Evolutionary conservation across 2,113 vertebrate species (phyloP).

Genomic region (Pollimyrus isidori): DNA sequence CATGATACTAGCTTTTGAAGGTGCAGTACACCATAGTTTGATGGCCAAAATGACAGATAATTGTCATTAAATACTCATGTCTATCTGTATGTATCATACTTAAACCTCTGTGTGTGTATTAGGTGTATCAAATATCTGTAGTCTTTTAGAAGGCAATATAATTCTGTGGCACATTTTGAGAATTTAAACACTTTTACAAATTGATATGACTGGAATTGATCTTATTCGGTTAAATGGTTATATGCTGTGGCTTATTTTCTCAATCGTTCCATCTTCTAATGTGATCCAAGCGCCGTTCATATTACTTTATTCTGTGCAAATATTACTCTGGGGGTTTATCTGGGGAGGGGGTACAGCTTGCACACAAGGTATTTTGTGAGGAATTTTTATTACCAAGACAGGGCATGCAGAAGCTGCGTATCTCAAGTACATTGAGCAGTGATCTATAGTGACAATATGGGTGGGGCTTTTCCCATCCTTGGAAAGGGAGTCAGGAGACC

Average conservation of each 20-base stretch:
- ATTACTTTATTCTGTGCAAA: not conserved
- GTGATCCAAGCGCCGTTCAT: not conserved
- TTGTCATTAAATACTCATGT: not conserved
- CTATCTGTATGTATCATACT: not conserved
- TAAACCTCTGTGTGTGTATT: not conserved
- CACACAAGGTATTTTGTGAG: not conserved
- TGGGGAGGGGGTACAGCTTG: not conserved
- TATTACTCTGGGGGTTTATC: not conserved
- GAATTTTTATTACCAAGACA: not conserved
- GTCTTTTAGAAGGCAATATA: not conserved
- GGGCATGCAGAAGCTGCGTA: not conserved
- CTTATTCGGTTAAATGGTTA: not conserved
- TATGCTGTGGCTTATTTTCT: not conserved
- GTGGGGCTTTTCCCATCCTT: not conserved
- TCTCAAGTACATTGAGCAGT: not conserved
- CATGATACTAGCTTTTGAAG: not conserved
- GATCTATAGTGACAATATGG: not conserved
- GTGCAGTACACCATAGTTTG: not conserved
- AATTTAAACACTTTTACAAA: not conserved
- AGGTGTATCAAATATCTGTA: not conserved
- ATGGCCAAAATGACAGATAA: not conserved
- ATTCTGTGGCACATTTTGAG: not conserved
- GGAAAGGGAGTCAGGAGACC: not conserved
- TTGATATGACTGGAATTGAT: not conserved
- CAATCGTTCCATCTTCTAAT: not conserved